Conservation (phyloP, 2,888 invertebrate species). For the Plutella xylostella region DNA sequence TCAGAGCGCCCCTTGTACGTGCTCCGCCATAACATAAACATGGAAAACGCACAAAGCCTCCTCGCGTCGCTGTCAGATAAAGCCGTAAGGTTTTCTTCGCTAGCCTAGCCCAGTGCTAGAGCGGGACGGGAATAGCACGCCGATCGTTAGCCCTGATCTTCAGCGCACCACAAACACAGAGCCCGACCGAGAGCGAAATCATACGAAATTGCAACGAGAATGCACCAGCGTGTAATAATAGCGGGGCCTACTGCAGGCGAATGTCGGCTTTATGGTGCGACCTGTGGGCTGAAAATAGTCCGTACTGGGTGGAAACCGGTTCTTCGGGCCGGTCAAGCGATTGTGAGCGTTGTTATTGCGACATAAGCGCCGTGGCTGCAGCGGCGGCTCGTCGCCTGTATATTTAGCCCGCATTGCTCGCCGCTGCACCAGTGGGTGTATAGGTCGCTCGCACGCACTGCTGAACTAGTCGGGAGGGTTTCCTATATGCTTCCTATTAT, state of each 20-base stretch:
- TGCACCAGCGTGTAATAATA: conserved; percentile 69
- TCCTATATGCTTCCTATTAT: conserved; percentile 68
- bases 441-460: conserved; percentile 69
- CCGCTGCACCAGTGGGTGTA: conserved; percentile 57
- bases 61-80: conserved; percentile 65
- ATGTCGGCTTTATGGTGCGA: conserved; percentile 27
- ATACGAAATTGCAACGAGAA: conserved; percentile 59
- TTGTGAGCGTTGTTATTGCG: conserved; percentile 57
- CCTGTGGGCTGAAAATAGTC: conserved; percentile 32
- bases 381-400: conserved; percentile 49
- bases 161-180: conserved; percentile 70
- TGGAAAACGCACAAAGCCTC: conserved; percentile 69
- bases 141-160: conserved; percentile 71
- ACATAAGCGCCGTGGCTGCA: conserved; percentile 50
- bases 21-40: conserved; percentile 67
- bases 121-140: conserved; percentile 43
- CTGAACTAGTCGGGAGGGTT: conserved; percentile 68
- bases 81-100: conserved; percentile 66
- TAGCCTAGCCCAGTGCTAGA: conserved; percentile 33
- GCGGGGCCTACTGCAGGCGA: conserved; percentile 26
- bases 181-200: conserved; percentile 65
- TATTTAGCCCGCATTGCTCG: conserved; percentile 67
- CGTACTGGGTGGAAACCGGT: conserved; percentile 39
- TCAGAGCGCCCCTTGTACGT: conserved; percentile 65
- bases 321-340: conserved; percentile 54